Base-by-base conservation (phyloP, 2,797 vertebrate species). In the Martes flavigula region DNA sequence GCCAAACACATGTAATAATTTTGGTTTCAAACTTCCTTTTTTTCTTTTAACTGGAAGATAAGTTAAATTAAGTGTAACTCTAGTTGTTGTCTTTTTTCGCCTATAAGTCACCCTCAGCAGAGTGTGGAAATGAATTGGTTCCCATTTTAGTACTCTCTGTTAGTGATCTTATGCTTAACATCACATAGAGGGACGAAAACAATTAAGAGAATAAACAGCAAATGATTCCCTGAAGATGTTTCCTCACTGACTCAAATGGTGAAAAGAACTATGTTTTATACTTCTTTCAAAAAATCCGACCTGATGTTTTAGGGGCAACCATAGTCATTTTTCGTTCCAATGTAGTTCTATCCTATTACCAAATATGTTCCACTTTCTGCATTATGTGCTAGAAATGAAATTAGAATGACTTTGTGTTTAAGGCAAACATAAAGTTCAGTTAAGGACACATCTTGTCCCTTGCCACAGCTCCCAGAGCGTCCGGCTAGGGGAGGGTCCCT, bases 391-490 rank as follows among this genome's bases (percentile, higher is more conserved):
- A 97, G 97, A 98, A 97, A 96, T 95, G 96, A 96, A 98, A 98
- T 98, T 96, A 97, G 97, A 97, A 97, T 90, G 96, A 94, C 96
- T 98, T 97, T 82, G 73, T 97, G 87, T 97, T 98, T 97, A 97
- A 97, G 4, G 20, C 97, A 96, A 98, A 96, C 92, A 92, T 95
- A 83, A 98, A 97, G 96, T 97, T 97, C 94, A 96, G 84, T 94
- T 93, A 97, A 96, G 97, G 97, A 96, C 95, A 82, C 90, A 87
- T 94, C 97, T 96, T 72, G 0, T 93, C 92, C 93, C 83, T 95
- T n/a, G 68, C 79, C 79, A 21, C 89, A 51, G 0, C 94, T 96
- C 79, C 23, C 66, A 94, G 92, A 96, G 92, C 35, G 23, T 97
- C 93, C 95, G 81, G 81, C 96, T 88, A 48, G 91, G 82, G 96